Base-by-base conservation (phyloP, 2,888 invertebrate genomes). In the Celastrina argiolus region DNA sequence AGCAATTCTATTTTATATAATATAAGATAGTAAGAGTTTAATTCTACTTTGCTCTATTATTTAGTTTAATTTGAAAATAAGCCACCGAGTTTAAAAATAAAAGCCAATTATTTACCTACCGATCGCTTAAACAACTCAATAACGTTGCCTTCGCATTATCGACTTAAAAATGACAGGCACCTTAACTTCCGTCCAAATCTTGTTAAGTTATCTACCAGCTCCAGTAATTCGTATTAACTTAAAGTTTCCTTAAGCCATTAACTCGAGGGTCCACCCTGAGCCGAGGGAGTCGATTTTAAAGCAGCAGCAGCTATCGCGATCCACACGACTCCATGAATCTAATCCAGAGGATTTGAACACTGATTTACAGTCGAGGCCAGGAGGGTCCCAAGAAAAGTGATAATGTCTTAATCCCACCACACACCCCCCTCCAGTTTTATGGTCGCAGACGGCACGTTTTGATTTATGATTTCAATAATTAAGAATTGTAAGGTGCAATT, bases 391-490 rank as follows among this genome's bases (percentile, higher is more conserved):
- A 92, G 92, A 92, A 93, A 93, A 93, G 93, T 93, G 93, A 93
- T 93, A 93, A 93, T 93, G 93, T 93, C 92, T 92, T 93, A 92
- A 93, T 92, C 92, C 92, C 87, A 88, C 87, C 92, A 91, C 91
- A 91, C 91, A 90, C 81, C 83, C 79, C 79, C 85, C 81, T 81
- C 78, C 81, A 84, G 88, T 89, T 90, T 90, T 88, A 89, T 88
- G 88, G 89, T 88, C 88, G 85, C 84, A 80, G 88, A 88, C 85
- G 89, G 89, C 85, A 85, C 87, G 84, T 86, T 88, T 87, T 91
- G 91, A 91, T 91, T 91, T 91, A 91, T 86, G 91, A 90, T 91
- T 91, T 89, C 90, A 91, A 91, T 91, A 91, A 91, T 91, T 91
- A 91, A 90, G 91, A 91, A 90, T 89, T 89, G 86, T 88, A 87